Percentiles rank a stretch among this genome's conserved stretches.
phyloP scores from a whole-genome alignment of 2,888 invertebrate genomes.

The Trilocha varians region DNA sequence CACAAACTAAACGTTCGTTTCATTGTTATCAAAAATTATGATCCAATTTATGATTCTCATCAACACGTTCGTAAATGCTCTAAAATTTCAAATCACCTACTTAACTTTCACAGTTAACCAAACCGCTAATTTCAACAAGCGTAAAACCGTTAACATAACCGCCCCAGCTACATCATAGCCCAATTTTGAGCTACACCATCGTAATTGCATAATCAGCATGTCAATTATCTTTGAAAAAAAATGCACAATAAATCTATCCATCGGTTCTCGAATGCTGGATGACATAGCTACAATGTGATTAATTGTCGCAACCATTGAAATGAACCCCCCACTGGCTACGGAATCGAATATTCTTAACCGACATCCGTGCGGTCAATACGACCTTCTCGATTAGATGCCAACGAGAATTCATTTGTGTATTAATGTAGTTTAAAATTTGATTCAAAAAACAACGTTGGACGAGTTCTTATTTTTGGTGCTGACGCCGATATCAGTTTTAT shows the following conservation, averaged over 20 bases:
- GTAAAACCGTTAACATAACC: background rate
- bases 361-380: conserved; percentile 32
- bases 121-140: background rate
- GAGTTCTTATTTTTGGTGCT: too few relatives aligned
- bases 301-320: conserved; percentile 68
- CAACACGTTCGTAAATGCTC: background rate
- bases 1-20: too few relatives aligned
- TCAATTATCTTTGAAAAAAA: conserved; percentile 22
- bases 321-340: conserved; percentile 65
- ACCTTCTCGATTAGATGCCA: conserved; percentile 59
- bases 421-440: conserved; percentile 3
- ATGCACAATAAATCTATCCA: conserved; percentile 48
- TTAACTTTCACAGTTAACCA: background rate
- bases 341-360: conserved; percentile 64
- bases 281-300: conserved; percentile 71
- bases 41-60: too few relatives aligned
- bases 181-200: background rate
- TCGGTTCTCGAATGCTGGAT: conserved; percentile 53
- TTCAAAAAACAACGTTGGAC: background rate
- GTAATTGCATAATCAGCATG: conserved; percentile 11
- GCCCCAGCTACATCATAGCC: background rate
- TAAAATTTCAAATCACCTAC: background rate
- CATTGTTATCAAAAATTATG: too few relatives aligned
- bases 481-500: too few relatives aligned
- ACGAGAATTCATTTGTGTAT: conserved; percentile 54